phyloP scores from a whole-genome alignment of 2,888 invertebrate species.

The Prostheceraeus crozeri region DNA sequence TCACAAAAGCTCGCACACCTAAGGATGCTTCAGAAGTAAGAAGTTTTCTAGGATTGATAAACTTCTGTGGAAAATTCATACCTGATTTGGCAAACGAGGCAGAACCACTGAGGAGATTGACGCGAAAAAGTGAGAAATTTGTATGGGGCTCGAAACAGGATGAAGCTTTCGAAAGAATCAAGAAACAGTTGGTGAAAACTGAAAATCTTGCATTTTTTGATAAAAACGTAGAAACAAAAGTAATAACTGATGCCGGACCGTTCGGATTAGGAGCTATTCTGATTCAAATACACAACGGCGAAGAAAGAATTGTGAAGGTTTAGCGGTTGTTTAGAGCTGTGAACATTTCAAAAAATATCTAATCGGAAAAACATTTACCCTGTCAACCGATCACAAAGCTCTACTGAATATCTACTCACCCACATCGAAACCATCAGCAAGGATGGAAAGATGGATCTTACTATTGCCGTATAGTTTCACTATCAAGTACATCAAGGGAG shows the following conservation, averaged over 20 bases:
- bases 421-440: constrained; percentile 37
- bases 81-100: constrained; percentile 40
- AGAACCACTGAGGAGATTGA: constrained; percentile 37
- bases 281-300: constrained; percentile 30
- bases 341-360: too few species aligned
- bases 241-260: constrained; percentile 33
- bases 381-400: constrained; percentile 39
- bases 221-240: constrained; percentile 18
- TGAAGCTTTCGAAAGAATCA: constrained; percentile 31
- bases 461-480: constrained; percentile 29
- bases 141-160: constrained; percentile 33
- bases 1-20: constrained; percentile 8
- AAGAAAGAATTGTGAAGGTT: constrained; percentile 21
- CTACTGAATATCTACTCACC: constrained; percentile 32
- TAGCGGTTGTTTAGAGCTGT: too few species aligned
- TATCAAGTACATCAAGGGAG: constrained; percentile 4
- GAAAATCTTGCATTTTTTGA: constrained; percentile 36
- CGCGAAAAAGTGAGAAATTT: constrained; percentile 28
- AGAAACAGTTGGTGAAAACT: constrained; percentile 28
- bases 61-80: constrained; percentile 38
- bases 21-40: constrained; percentile 19
- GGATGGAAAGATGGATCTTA: constrained; percentile 39
- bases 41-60: constrained; percentile 40
- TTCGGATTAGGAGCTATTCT: constrained; percentile 35
- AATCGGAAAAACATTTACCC: too few species aligned